Evolutionary conservation across 92 coral and sea anemone genomes (phyloP).

Genomic region (Virgularia gustaviana): DNA sequence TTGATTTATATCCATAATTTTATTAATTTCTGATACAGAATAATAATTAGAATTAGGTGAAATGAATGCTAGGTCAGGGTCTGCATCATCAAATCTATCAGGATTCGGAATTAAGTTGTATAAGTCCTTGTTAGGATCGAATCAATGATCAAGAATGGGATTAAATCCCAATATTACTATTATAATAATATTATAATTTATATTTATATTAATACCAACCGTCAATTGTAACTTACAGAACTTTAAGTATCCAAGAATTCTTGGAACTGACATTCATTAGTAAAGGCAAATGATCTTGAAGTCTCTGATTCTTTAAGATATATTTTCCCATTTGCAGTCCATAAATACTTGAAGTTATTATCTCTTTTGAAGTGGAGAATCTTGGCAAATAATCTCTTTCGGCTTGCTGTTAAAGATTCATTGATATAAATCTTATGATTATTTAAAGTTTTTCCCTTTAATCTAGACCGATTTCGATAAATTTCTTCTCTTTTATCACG

Average conservation of each 20-base stretch:
- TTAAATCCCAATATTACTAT: not conserved
- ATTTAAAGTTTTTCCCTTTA: slow-evolving; percentile 33
- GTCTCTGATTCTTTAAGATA: slow-evolving; percentile 24
- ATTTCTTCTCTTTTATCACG: slow-evolving; percentile 24
- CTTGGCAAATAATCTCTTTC: slow-evolving; percentile 34
- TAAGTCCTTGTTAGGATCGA: slow-evolving; percentile 4
- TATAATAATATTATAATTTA: not conserved
- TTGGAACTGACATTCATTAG: not conserved
- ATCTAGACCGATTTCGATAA: slow-evolving; percentile 22
- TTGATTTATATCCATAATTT: slow-evolving; percentile 4
- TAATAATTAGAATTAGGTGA: slow-evolving; percentile 29
- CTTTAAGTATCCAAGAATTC: not conserved
- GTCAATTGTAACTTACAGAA: not conserved
- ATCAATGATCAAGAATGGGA: not conserved
- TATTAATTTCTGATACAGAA: slow-evolving; percentile 25
- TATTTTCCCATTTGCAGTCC: slow-evolving; percentile 42
- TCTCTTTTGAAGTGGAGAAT: slow-evolving; percentile 24
- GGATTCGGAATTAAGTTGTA: slow-evolving; percentile 37
- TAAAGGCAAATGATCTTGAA: not conserved
- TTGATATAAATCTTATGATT: slow-evolving; percentile 37
- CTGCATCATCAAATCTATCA: slow-evolving; percentile 40
- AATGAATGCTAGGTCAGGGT: slow-evolving; percentile 29
- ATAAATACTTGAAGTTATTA: slow-evolving; percentile 39
- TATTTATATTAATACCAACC: not conserved
- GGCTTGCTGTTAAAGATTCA: slow-evolving; percentile 37